Evolutionary conservation across 2,888 invertebrate species (phyloP).

Genomic region (Diarsia rubi): DNA sequence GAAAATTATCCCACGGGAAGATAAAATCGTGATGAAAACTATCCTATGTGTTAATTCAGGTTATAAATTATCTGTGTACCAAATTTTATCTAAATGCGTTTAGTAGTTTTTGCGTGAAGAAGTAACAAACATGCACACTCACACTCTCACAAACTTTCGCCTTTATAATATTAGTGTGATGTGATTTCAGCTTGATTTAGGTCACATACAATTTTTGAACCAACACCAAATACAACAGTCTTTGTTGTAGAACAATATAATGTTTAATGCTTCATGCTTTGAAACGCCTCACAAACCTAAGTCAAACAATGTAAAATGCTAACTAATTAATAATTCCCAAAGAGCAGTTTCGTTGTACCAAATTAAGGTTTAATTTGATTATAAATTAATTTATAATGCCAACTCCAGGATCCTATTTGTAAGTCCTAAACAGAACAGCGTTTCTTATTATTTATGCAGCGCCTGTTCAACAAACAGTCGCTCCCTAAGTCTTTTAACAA

Average conservation of each 20-base stretch:
- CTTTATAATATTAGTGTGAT: too few species aligned
- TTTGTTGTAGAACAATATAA: conserved; percentile 26
- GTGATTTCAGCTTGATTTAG: conserved; percentile 66
- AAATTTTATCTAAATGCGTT: too few species aligned
- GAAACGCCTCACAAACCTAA: conserved; percentile 9
- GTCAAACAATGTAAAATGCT: conserved; percentile 1
- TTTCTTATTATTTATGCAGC: conserved; percentile 30
- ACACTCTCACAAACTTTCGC: too few species aligned
- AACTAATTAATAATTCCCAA: not conserved
- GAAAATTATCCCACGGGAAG: too few species aligned
- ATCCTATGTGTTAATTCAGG: too few species aligned
- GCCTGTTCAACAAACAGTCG: not conserved
- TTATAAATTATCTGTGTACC: too few species aligned
- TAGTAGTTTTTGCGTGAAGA: too few species aligned
- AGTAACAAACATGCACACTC: too few species aligned
- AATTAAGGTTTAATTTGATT: conserved; percentile 19
- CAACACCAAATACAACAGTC: conserved; percentile 23
- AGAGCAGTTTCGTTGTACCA: not conserved
- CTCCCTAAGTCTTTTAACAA: conserved; percentile 29
- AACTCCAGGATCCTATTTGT: conserved; percentile 3
- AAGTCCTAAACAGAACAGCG: conserved; percentile 17
- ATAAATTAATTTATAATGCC: conserved; percentile 10
- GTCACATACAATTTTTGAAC: conserved; percentile 58
- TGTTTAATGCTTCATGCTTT: conserved; percentile 17
- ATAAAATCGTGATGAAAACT: too few species aligned